These are phyloP conservation scores for Phainopepla nitens DNA, from an alignment of 2,113 vertebrate genomes.

Conservation along the genomic window DNA sequence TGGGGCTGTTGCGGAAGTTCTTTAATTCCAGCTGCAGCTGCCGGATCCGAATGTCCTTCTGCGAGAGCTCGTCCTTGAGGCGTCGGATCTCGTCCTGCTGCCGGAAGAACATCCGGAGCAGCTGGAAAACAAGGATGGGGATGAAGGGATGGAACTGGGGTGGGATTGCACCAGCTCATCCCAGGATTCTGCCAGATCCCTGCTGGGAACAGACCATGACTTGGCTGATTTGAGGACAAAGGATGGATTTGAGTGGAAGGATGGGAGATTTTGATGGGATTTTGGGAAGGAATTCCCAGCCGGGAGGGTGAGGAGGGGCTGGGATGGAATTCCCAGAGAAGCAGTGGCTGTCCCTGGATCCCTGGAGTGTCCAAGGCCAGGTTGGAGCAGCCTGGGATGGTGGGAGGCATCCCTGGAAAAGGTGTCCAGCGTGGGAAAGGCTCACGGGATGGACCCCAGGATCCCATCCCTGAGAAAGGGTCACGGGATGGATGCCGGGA, in stretches of 20 bases:
- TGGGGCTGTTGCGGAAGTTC: constrained; percentile 91
- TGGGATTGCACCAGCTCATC: rapidly evolving
- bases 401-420: neutral
- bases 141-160: neutral
- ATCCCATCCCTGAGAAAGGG: neutral
- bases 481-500: neutral
- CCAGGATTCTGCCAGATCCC: rapidly evolving
- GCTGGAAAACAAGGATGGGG: constrained; percentile 65
- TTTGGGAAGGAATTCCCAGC: neutral
- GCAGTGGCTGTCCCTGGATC: neutral
- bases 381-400: neutral
- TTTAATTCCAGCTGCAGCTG: constrained; percentile 96
- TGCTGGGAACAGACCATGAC: rapidly evolving
- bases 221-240: rapidly evolving
- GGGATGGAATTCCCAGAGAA: neutral
- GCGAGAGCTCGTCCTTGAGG: constrained; percentile 88
- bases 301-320: neutral
- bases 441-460: neutral
- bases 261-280: neutral
- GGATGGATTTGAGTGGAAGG: neutral
- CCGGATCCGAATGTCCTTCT: constrained; percentile 89
- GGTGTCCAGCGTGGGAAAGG: neutral
- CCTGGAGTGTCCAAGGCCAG: neutral
- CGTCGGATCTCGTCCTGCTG: constrained; percentile 95
- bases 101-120: constrained; percentile 95